A percentile compares a stretch with the other conserved stretches of the same genome.
phyloP scores from a whole-genome alignment of 2,113 vertebrate genomes.

The Saccopteryx bilineata region DNA sequence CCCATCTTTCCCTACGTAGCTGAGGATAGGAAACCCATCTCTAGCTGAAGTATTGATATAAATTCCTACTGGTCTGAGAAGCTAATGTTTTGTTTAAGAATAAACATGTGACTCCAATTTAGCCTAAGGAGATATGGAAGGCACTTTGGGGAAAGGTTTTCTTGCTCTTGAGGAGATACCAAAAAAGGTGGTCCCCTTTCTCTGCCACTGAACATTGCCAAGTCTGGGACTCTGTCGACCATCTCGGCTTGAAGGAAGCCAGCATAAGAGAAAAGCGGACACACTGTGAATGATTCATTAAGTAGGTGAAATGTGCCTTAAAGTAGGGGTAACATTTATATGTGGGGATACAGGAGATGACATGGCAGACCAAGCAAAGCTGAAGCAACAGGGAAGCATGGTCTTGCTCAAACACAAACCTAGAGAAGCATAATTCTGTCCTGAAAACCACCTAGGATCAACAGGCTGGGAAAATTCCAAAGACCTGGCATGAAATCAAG shows the following conservation, averaged over 20 bases:
- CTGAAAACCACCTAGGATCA: not conserved
- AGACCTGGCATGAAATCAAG: not conserved
- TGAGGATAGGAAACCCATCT: not conserved
- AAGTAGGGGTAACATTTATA: not conserved
- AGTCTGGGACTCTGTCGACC: not conserved
- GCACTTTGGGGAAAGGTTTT: not conserved
- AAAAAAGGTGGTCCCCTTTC: not conserved
- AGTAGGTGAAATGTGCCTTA: not conserved
- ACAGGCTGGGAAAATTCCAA: not conserved
- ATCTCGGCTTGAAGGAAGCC: not conserved
- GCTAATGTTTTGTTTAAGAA: not conserved
- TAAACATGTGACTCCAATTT: not conserved
- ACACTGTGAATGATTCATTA: not conserved
- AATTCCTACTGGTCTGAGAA: not conserved
- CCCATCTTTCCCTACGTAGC: not conserved
- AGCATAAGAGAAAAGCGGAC: not conserved
- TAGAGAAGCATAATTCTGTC: not conserved
- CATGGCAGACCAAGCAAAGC: not conserved
- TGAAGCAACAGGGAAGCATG: not conserved
- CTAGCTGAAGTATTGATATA: not conserved
- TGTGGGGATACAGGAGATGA: not conserved
- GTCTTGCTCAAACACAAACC: not conserved
- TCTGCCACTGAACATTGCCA: not conserved
- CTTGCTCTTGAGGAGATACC: conserved; percentile 6
- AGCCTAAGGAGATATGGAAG: conserved; percentile 1